These are phyloP conservation scores for Eucera pruinosa DNA, from an alignment of 2,888 invertebrate species.

Conservation along the genomic window DNA sequence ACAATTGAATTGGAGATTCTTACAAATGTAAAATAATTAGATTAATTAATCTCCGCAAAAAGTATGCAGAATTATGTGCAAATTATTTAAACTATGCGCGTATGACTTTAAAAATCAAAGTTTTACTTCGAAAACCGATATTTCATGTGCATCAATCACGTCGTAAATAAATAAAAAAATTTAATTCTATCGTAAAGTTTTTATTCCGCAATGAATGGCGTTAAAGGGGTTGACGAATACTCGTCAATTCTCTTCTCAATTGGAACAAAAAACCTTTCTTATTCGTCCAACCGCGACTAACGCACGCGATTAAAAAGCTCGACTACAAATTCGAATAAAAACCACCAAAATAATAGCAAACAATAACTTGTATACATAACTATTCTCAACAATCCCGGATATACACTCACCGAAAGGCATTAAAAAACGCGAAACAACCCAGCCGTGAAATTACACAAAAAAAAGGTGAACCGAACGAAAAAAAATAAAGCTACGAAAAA, in stretches of 20 bases:
- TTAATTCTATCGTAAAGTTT: too few species aligned
- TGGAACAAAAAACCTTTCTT: background rate
- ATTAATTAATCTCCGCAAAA: too few species aligned
- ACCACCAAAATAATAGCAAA: background rate
- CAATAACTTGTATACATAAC: background rate
- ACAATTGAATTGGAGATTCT: too few species aligned
- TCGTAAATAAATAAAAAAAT: too few species aligned
- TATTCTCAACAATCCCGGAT: background rate
- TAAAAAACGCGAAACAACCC: background rate
- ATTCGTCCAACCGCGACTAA: background rate
- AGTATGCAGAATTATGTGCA: too few species aligned
- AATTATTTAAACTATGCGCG: too few species aligned
- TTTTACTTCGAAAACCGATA: too few species aligned
- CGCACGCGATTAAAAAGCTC: conserved; percentile 1
- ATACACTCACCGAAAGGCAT: background rate
- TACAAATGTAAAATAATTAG: too few species aligned
- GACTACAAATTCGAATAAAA: background rate
- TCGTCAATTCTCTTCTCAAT: background rate
- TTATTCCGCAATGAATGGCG: too few species aligned
- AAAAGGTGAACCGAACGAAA: background rate
- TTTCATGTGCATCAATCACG: too few species aligned
- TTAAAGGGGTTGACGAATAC: too few species aligned
- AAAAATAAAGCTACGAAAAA: background rate
- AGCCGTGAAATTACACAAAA: conserved; percentile 7
- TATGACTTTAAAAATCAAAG: too few species aligned